A percentile compares a stretch with the other conserved stretches of the same genome.
Evolutionary conservation across 2,113 vertebrate genomes (phyloP).

Genomic region (Uria aalge): DNA sequence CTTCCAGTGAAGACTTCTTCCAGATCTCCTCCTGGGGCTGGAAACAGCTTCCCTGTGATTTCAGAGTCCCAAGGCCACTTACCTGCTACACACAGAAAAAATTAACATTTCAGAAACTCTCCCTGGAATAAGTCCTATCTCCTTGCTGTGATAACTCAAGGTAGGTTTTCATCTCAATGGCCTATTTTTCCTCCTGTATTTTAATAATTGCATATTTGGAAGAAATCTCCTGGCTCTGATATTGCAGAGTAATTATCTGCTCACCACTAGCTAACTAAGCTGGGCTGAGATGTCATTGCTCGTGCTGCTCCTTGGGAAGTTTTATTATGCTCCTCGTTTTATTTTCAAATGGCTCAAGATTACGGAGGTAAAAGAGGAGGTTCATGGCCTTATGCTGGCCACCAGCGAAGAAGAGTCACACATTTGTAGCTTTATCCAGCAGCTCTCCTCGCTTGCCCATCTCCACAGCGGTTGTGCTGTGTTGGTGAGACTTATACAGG

Average conservation of each 20-base stretch:
- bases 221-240: neutral
- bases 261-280: neutral
- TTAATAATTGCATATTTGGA: neutral
- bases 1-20: neutral
- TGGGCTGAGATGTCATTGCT: neutral
- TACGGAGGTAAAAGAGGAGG: neutral
- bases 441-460: neutral
- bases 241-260: neutral
- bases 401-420: neutral
- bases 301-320: neutral
- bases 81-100: neutral
- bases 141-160: neutral
- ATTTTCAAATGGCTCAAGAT: neutral
- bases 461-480: neutral
- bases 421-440: neutral
- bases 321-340: neutral
- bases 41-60: neutral
- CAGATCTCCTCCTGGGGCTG: neutral
- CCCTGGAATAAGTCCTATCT: neutral
- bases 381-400: neutral
- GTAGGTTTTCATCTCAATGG: neutral
- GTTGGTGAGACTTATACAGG: neutral
- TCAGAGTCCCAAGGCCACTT: neutral
- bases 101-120: neutral
- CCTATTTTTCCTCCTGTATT: neutral